A percentile compares a stretch with the other conserved stretches of the same genome.
phyloP scores from a whole-genome alignment of 2,888 invertebrate genomes.

The Salpingus planirostris region DNA sequence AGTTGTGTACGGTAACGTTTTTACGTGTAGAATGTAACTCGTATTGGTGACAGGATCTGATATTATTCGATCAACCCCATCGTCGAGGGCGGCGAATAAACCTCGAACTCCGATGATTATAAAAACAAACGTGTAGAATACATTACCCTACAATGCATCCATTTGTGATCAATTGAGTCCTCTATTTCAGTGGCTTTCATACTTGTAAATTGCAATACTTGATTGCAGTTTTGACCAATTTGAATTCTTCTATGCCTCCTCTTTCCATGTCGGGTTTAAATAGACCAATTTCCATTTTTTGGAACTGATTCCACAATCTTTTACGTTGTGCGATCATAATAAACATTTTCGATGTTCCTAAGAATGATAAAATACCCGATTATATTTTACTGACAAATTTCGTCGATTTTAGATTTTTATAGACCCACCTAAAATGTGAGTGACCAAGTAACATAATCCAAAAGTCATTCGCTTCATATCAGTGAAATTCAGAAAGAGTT shows the following conservation, averaged over 20 bases:
- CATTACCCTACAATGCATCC: no score
- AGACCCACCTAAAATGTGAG: no score
- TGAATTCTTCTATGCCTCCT: constrained; percentile 11
- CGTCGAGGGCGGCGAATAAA: constrained; percentile 3
- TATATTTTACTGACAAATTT: no score
- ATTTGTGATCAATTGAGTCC: no score
- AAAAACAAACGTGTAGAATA: constrained; percentile 5
- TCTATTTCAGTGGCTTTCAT: no score
- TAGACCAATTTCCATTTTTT: constrained; percentile 7
- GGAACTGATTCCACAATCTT: constrained; percentile 5
- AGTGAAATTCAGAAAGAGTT: no score
- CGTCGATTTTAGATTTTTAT: no score
- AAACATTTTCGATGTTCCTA: no score
- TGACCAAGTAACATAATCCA: no score
- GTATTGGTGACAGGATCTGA: constrained; percentile 4
- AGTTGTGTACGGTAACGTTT: constrained; percentile 8
- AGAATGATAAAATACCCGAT: no score
- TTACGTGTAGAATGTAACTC: constrained; percentile 3
- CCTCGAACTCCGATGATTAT: neutral
- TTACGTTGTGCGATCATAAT: no score
- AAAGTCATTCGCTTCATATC: no score
- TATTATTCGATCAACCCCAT: constrained; percentile 4
- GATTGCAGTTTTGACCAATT: constrained; percentile 8
- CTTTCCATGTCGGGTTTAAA: constrained; percentile 7
- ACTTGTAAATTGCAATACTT: constrained; percentile 7